These are phyloP conservation scores for Cyclophora punctaria DNA, from an alignment of 2,888 invertebrate genomes.

Conservation along the genomic window DNA sequence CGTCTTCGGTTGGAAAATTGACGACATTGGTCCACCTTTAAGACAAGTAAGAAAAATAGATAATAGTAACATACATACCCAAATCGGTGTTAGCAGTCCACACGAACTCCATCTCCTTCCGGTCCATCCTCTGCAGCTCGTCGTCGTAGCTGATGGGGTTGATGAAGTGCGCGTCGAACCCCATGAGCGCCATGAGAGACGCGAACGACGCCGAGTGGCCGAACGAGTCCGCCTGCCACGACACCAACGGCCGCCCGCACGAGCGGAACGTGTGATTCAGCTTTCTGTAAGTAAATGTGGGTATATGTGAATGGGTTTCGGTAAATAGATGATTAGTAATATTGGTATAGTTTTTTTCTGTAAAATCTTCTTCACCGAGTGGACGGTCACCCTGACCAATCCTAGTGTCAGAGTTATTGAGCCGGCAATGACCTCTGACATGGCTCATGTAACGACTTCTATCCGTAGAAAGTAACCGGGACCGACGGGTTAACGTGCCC, in stretches of 20 bases:
- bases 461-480: too few relatives aligned
- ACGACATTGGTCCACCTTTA: too few relatives aligned
- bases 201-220: slow-evolving; percentile 91
- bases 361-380: too few relatives aligned
- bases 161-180: slow-evolving; percentile 88
- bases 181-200: slow-evolving; percentile 77
- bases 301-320: too few relatives aligned
- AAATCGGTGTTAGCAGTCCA: slow-evolving; percentile 85
- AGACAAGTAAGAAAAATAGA: neutral
- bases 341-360: neutral
- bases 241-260: slow-evolving; percentile 82
- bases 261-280: slow-evolving; percentile 79
- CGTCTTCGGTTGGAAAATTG: too few relatives aligned
- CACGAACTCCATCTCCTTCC: slow-evolving; percentile 85
- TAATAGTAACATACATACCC: slow-evolving; percentile 59
- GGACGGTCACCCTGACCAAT: too few relatives aligned
- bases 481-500: too few relatives aligned
- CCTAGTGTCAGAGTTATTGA: too few relatives aligned
- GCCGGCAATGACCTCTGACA: too few relatives aligned
- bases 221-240: slow-evolving; percentile 87
- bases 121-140: slow-evolving; percentile 75
- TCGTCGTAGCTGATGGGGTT: slow-evolving; percentile 91
- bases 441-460: too few relatives aligned
- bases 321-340: neutral
- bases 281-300: slow-evolving; percentile 31